Evolutionary conservation across 2,797 vertebrate species (phyloP).

Genomic region (Nothura maculosa): DNA sequence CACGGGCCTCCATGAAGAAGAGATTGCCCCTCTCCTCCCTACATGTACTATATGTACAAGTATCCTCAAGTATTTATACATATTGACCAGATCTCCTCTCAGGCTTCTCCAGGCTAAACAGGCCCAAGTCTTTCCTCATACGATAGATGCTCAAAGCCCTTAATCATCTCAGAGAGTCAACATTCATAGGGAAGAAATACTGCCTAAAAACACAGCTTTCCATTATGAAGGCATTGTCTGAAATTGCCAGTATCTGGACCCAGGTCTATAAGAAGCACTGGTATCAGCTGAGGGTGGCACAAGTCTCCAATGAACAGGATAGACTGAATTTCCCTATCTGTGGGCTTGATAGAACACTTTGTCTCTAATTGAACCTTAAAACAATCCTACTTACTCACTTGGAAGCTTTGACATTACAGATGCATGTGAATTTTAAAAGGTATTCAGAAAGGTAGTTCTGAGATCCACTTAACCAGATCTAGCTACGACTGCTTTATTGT

Average conservation of each 20-base stretch:
- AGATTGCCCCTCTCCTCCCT: too few species aligned
- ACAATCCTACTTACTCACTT: not conserved
- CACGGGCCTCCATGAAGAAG: too few species aligned
- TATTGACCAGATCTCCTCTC: too few species aligned
- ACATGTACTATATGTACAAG: too few species aligned
- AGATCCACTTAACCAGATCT: not conserved
- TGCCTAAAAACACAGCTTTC: not conserved
- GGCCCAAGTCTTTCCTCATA: too few species aligned
- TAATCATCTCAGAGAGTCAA: not conserved
- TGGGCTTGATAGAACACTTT: rapidly evolving
- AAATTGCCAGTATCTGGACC: not conserved
- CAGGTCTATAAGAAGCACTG: not conserved
- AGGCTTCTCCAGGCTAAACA: too few species aligned
- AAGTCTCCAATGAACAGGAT: not conserved
- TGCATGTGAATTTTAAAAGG: not conserved
- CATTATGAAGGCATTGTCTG: not conserved
- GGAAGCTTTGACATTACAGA: not conserved
- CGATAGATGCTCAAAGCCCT: too few species aligned
- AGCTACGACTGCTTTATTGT: not conserved
- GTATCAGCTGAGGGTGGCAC: not conserved
- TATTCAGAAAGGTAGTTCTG: not conserved
- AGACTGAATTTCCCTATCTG: not conserved
- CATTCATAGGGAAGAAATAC: not conserved
- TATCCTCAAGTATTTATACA: too few species aligned
- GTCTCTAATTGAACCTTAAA: rapidly evolving